phyloP scores from a whole-genome alignment of 2,113 vertebrate genomes.

The Campylomormyrus numenius region DNA sequence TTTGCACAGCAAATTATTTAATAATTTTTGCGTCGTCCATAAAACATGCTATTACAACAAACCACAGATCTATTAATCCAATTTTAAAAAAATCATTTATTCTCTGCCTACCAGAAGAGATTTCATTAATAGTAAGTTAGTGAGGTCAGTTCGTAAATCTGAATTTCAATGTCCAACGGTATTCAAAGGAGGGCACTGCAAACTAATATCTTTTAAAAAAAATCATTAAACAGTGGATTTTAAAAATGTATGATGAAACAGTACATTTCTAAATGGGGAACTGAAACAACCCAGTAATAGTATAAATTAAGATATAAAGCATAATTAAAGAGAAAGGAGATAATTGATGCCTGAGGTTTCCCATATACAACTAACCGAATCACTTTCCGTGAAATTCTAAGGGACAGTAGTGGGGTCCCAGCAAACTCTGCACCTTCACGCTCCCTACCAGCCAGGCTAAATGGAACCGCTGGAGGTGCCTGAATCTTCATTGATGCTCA shows the following conservation, averaged over 20 bases:
- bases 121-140: neutral
- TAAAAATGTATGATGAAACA: neutral
- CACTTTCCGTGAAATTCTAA: neutral
- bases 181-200: neutral
- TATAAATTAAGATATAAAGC: neutral
- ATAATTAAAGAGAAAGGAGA: neutral
- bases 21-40: neutral
- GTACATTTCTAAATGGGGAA: neutral
- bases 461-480: neutral
- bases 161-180: neutral
- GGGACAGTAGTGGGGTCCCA: neutral
- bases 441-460: neutral
- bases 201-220: neutral
- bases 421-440: neutral
- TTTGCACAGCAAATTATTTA: neutral
- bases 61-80: neutral
- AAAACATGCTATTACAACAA: neutral
- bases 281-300: neutral
- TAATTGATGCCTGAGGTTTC: neutral
- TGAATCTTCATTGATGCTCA: conserved; percentile 33
- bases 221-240: neutral
- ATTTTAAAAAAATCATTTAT: neutral
- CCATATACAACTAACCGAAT: neutral
- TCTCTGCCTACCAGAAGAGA: neutral
- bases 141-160: neutral